A percentile compares a stretch with the other conserved stretches of the same genome.
Evolutionary conservation across 1,140 invertebrate genomes (phyloP).

Genomic region (Lordiphosa clarofinis): DNA sequence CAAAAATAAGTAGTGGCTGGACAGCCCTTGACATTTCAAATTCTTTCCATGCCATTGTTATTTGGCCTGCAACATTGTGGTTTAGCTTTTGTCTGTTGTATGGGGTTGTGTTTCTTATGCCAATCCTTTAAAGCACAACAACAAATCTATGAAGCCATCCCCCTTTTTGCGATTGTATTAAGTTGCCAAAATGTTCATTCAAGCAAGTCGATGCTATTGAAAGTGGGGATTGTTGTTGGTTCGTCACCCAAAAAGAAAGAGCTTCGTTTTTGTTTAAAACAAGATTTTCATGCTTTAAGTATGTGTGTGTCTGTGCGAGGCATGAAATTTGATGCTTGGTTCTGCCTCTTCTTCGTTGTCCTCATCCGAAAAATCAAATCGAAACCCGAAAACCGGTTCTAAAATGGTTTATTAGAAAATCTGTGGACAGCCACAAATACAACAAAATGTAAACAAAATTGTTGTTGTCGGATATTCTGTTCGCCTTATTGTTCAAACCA

Average conservation of each 20-base stretch:
- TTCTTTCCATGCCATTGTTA: slow-evolving; percentile 28
- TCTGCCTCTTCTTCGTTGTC: slow-evolving; percentile 43
- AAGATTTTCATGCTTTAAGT: slow-evolving; percentile 60
- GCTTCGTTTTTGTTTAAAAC: slow-evolving; percentile 70
- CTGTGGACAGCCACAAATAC: slow-evolving; percentile 52
- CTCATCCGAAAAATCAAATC: slow-evolving; percentile 31
- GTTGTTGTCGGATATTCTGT: slow-evolving; percentile 34
- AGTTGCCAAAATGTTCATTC: slow-evolving; percentile 54
- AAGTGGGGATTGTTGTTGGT: slow-evolving; percentile 53
- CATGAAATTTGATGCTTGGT: slow-evolving; percentile 71
- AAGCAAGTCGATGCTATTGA: slow-evolving; percentile 56
- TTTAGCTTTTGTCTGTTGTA: slow-evolving; percentile 39
- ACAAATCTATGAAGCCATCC: slow-evolving; percentile 20
- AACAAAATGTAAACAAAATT: slow-evolving; percentile 71
- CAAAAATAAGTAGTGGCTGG: too few relatives aligned
- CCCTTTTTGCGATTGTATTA: slow-evolving; percentile 27
- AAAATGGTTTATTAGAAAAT: slow-evolving; percentile 76
- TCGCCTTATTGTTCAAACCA: slow-evolving; percentile 62
- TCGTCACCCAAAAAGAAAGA: slow-evolving; percentile 57
- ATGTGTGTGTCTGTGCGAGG: slow-evolving; percentile 38
- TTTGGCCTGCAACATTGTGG: slow-evolving; percentile 53
- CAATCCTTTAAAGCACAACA: slow-evolving; percentile 52
- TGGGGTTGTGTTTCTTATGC: slow-evolving; percentile 48
- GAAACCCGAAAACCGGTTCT: slow-evolving; percentile 59
- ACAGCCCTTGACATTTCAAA: too few relatives aligned